A percentile compares a stretch with the other conserved stretches of the same genome.
Evolutionary conservation across 2,888 invertebrate species (phyloP).

Genomic region (Resseliella maxima): DNA sequence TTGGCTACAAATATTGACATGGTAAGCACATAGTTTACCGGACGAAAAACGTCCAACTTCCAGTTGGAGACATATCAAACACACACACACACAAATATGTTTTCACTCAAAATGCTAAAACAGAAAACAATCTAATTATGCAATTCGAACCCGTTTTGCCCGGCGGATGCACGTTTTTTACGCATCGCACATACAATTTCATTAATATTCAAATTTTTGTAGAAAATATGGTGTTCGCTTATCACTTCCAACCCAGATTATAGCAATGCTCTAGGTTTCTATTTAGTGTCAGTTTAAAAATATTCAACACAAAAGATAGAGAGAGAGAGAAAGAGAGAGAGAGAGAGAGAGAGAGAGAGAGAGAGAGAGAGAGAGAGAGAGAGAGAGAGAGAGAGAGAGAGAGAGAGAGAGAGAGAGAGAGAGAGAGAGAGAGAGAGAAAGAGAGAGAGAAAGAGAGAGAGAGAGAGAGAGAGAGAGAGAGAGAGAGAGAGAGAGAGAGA

Average conservation of each 20-base stretch:
- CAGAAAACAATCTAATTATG: conserved; percentile 18
- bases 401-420: too few relatives aligned
- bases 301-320: not conserved
- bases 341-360: not conserved
- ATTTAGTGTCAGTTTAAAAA: not conserved
- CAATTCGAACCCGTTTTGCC: conserved; percentile 1
- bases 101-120: too few relatives aligned
- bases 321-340: not conserved
- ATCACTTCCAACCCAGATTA: conserved; percentile 5
- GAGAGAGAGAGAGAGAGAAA: too few relatives aligned
- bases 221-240: not conserved
- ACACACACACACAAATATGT: too few relatives aligned
- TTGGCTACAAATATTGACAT: not conserved
- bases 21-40: not conserved
- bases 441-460: too few relatives aligned
- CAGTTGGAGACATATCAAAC: not conserved
- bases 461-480: too few relatives aligned
- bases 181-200: not conserved
- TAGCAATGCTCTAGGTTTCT: not conserved
- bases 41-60: conserved; percentile 7
- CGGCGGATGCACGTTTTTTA: not conserved
- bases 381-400: too few relatives aligned
- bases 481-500: too few relatives aligned
- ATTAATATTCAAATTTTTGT: not conserved
- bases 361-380: too few relatives aligned